These are phyloP conservation scores for Anagyrus pseudococci DNA, from an alignment of 2,888 invertebrate species.

Conservation along the genomic window DNA sequence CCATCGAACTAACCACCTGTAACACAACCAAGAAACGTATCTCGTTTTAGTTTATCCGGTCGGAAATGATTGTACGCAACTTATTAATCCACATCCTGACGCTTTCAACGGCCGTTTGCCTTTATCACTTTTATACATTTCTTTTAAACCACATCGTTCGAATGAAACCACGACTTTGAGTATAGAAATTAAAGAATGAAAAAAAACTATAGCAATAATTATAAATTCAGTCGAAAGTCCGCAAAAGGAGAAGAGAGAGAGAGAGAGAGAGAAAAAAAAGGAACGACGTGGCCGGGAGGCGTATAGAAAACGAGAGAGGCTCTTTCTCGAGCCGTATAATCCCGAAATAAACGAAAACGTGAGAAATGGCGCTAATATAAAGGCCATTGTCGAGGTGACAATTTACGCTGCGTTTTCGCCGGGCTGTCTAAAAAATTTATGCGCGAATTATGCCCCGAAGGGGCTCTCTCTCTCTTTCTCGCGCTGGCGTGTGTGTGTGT, in stretches of 20 bases:
- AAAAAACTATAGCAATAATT: not conserved
- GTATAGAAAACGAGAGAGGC: too few relatives aligned
- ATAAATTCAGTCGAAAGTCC: not conserved
- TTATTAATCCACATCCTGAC: too few relatives aligned
- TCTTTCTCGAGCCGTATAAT: not conserved
- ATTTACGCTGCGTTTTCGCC: constrained; percentile 31
- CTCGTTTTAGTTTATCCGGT: too few relatives aligned
- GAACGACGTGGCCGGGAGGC: too few relatives aligned
- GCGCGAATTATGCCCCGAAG: constrained; percentile 34
- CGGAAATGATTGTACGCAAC: too few relatives aligned
- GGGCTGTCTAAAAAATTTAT: constrained; percentile 28
- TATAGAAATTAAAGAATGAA: too few relatives aligned
- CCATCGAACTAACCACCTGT: constrained; percentile 71
- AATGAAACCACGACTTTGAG: too few relatives aligned
- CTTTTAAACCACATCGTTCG: too few relatives aligned
- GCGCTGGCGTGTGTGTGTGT: not conserved
- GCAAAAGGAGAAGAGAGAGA: not conserved
- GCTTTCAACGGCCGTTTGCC: not conserved
- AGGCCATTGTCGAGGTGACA: constrained; percentile 36
- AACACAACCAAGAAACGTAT: too few relatives aligned
- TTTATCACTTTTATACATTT: not conserved
- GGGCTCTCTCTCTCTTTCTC: constrained; percentile 9
- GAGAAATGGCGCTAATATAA: constrained; percentile 34
- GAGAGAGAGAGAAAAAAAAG: constrained; percentile 32
- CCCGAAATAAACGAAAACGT: constrained; percentile 16